Conservation (phyloP, 2,797 vertebrate species). For the Cephalopachus bancanus region DNA sequence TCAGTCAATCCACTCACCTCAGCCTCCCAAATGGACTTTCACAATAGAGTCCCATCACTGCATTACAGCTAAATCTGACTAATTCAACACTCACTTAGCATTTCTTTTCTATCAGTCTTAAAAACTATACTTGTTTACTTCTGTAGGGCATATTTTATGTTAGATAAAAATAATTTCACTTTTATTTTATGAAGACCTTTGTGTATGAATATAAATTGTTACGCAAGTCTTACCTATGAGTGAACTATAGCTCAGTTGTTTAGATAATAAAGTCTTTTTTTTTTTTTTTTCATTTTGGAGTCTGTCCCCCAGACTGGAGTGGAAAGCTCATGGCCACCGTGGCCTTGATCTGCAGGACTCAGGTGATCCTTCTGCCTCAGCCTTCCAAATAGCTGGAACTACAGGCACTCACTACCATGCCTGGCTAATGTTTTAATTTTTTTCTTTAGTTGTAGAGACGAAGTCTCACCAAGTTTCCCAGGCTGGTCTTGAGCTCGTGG, state of each 20-base stretch:
- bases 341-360: no score
- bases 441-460: no score
- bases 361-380: no score
- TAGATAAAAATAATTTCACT: constrained; percentile 18
- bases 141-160: background rate
- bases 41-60: background rate
- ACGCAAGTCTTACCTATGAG: background rate
- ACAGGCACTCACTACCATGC: no score
- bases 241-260: background rate
- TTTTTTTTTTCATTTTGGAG: no score
- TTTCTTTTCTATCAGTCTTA: background rate
- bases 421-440: no score
- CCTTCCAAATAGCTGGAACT: no score
- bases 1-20: no score
- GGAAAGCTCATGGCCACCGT: no score
- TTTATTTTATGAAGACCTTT: constrained; percentile 10
- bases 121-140: background rate
- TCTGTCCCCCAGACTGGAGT: no score
- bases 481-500: no score
- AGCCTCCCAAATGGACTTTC: background rate
- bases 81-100: background rate
- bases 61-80: background rate
- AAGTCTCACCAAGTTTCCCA: no score
- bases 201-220: background rate
- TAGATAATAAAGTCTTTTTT: background rate